Base-by-base conservation (phyloP, 2,888 invertebrate genomes). In the Papilio demoleus region DNA sequence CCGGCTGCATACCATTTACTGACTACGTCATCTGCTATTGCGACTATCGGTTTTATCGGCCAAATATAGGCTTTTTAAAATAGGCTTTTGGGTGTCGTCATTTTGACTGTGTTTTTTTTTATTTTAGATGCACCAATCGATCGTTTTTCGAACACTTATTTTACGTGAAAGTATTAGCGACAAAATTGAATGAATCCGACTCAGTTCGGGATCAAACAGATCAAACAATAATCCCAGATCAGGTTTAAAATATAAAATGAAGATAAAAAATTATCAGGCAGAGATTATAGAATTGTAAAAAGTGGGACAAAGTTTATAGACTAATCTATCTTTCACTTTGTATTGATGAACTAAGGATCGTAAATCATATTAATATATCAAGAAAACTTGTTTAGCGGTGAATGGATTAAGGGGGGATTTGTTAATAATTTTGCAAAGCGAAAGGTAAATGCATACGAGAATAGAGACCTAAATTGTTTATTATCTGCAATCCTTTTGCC, bases 401-500 rank as follows among this genome's bases (percentile, higher is more conserved):
- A 34, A 19, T 31, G 12, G 34, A 31, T 34, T 45, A 11, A 6
- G 9, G n/a, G n/a, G n/a, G n/a, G 5, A 19, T 36, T 24, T 38
- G 59, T 5, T 38, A 14, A 38, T 24, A 38, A 59, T 40, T 34
- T 56, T 11, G 12, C 36, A 22, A 59, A 59, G 59, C 38, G 59
- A 59, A 59, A 59, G 59, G 22, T 59, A 36, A 59, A 59, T n/a
- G 27, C 22, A 22, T 59, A 59, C 38, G 38, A 59, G 38, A 27
- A 27, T 8, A 9, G 14, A 53, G 11, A 27, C 8, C 12, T 27
- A 53, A 27, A 53, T 27, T 50, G 24, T 22, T 22, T 47, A 50
- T 14, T 17, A 45, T 14, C 14, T 14, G 12, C 14, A 12, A 38
- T 22, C 11, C 17, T 22, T 47, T 47, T 4, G 11, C 42, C n/a